Conservation (phyloP, 1,140 invertebrate species). For the Stegodyphus mimosarum region DNA sequence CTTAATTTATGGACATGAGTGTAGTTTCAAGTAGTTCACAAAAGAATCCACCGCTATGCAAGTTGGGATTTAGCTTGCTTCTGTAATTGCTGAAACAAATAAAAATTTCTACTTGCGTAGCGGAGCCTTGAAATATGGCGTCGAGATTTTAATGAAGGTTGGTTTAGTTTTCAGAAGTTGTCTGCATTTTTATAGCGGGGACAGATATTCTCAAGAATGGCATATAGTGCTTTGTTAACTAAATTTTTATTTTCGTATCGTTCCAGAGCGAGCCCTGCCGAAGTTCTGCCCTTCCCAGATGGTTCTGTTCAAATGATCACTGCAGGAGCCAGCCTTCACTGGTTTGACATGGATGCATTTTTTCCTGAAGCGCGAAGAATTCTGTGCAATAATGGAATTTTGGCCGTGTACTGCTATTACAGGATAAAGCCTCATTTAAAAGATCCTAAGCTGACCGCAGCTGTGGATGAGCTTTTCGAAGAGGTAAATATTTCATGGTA, state of each 20-base stretch:
- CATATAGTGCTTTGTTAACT: no score
- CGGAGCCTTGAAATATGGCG: no score
- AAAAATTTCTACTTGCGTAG: no score
- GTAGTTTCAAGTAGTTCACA: no score
- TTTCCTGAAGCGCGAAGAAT: slow-evolving; percentile 69
- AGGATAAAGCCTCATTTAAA: neutral
- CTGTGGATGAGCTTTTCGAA: slow-evolving; percentile 1
- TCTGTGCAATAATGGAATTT: slow-evolving; percentile 67
- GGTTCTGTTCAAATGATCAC: slow-evolving; percentile 68
- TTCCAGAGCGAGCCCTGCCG: slow-evolving; percentile 64
- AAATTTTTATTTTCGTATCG: neutral
- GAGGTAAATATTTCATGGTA: neutral
- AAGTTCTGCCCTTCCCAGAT: slow-evolving; percentile 65
- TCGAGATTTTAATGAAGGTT: no score
- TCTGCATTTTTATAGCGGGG: no score
- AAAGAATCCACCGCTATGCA: no score
- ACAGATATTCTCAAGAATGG: no score
- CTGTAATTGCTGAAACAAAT: no score
- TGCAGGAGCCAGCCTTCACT: slow-evolving; percentile 69
- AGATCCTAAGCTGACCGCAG: neutral
- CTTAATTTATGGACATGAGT: no score
- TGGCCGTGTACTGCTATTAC: slow-evolving; percentile 68
- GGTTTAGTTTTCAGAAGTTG: no score
- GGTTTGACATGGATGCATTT: slow-evolving; percentile 70
- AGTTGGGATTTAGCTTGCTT: no score